Conservation (phyloP, 2,888 invertebrate species). For the Ectropis crepuscularia region DNA sequence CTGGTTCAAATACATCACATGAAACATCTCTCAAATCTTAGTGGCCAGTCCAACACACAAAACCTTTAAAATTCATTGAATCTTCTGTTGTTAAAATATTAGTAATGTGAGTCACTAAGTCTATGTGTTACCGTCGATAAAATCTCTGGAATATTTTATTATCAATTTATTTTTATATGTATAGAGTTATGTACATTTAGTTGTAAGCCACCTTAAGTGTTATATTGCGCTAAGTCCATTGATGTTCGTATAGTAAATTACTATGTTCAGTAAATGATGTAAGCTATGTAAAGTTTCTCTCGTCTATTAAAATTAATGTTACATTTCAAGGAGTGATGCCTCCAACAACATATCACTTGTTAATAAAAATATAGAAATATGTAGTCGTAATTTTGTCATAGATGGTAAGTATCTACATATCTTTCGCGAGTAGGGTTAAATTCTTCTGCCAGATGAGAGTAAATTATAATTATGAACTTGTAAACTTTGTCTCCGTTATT, state of each 20-base stretch:
- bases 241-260: slow-evolving; percentile 55
- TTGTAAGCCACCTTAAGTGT: slow-evolving; percentile 78
- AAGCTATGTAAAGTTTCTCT: slow-evolving; percentile 65
- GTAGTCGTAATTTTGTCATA: slow-evolving; percentile 79
- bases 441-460: slow-evolving; percentile 55
- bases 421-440: slow-evolving; percentile 62
- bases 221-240: slow-evolving; percentile 77
- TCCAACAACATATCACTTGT: slow-evolving; percentile 84
- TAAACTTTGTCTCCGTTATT: slow-evolving; percentile 56
- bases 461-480: slow-evolving; percentile 45
- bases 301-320: slow-evolving; percentile 70
- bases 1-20: slow-evolving; percentile 62
- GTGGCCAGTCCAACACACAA: slow-evolving; percentile 34
- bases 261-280: slow-evolving; percentile 67
- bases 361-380: slow-evolving; percentile 80
- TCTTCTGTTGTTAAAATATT: slow-evolving; percentile 45
- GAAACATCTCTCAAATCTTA: slow-evolving; percentile 34
- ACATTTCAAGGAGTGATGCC: slow-evolving; percentile 78
- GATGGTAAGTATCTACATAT: slow-evolving; percentile 74
- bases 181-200: slow-evolving; percentile 68
- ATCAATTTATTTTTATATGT: slow-evolving; percentile 51
- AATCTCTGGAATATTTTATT: slow-evolving; percentile 55
- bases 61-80: slow-evolving; percentile 36
- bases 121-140: slow-evolving; percentile 60
- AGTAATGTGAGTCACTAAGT: slow-evolving; percentile 51